Percentiles rank a stretch among this genome's conserved stretches.
phyloP scores from a whole-genome alignment of 2,113 vertebrate species.

The Pao palembangensis region DNA sequence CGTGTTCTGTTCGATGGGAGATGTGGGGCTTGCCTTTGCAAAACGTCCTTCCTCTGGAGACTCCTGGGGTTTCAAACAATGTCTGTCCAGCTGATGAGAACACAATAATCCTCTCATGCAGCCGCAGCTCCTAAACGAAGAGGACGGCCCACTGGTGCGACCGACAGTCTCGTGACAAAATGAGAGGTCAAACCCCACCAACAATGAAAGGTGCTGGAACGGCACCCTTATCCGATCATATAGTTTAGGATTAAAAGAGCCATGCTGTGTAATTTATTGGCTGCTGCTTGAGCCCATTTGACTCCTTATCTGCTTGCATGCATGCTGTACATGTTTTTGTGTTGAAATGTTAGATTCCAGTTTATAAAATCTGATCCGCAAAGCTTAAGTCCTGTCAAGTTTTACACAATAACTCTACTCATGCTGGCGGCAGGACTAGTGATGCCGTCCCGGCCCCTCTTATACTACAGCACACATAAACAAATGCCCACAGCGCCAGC shows the following conservation, averaged over 20 bases:
- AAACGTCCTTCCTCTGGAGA: constrained; percentile 18
- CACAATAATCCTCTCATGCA: constrained; percentile 32
- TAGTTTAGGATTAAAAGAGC: too few relatives aligned
- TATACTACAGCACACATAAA: constrained; percentile 18
- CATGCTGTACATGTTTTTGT: not conserved
- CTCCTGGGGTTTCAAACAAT: constrained; percentile 22
- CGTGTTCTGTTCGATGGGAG: constrained; percentile 29
- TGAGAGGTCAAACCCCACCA: constrained; percentile 3
- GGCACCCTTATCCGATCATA: too few relatives aligned
- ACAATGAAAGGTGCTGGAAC: too few relatives aligned
- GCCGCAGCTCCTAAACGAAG: constrained; percentile 19
- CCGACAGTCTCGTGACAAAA: constrained; percentile 21
- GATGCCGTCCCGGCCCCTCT: not conserved
- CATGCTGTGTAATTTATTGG: too few relatives aligned
- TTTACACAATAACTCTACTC: constrained; percentile 4
- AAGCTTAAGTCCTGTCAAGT: not conserved
- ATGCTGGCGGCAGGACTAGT: constrained; percentile 19
- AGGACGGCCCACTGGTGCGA: constrained; percentile 14
- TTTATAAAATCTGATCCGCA: not conserved
- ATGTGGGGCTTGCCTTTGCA: constrained; percentile 9
- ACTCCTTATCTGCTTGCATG: too few relatives aligned
- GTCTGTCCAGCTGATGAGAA: constrained; percentile 16
- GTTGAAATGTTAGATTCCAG: not conserved
- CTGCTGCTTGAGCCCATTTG: too few relatives aligned
- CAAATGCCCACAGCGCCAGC: constrained; percentile 33